These are phyloP conservation scores for Formica selysi DNA, from an alignment of 1,140 invertebrate genomes.

Conservation along the genomic window DNA sequence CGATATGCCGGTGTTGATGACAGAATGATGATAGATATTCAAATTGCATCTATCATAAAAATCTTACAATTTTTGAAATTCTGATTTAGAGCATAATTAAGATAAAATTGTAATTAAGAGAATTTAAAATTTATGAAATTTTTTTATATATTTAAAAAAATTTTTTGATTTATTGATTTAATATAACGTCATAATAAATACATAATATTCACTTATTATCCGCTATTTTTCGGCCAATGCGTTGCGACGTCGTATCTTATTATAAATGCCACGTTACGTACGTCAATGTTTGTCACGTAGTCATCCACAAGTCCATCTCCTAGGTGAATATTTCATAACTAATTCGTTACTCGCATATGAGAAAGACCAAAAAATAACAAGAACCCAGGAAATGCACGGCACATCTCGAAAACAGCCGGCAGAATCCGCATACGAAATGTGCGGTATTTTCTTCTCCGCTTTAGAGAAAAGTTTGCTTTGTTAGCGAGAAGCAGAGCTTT, in stretches of 20 bases:
- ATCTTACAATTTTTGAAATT: background rate
- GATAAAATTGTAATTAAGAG: background rate
- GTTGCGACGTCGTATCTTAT: slow-evolving; percentile 52
- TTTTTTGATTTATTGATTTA: too few species aligned
- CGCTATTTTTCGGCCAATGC: slow-evolving; percentile 1
- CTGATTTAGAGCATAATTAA: background rate
- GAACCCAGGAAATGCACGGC: slow-evolving; percentile 12
- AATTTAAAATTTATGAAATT: background rate
- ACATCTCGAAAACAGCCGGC: background rate
- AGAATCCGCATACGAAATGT: slow-evolving; percentile 45
- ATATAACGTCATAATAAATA: too few species aligned
- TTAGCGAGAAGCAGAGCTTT: slow-evolving; percentile 45
- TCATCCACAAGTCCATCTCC: background rate
- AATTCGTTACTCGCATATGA: slow-evolving; percentile 17
- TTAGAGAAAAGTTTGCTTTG: slow-evolving; percentile 51
- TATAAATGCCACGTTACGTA: slow-evolving; percentile 58
- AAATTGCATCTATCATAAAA: background rate
- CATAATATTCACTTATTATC: background rate
- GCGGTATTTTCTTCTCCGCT: slow-evolving; percentile 37
- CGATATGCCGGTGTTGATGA: slow-evolving; percentile 71
- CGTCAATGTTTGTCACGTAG: background rate
- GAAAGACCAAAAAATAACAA: slow-evolving; percentile 19
- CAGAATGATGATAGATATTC: background rate
- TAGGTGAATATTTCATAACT: background rate
- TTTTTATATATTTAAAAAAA: background rate